Evolutionary conservation across 2,888 invertebrate genomes (phyloP).

Genomic region (Cosmia pyralina): DNA sequence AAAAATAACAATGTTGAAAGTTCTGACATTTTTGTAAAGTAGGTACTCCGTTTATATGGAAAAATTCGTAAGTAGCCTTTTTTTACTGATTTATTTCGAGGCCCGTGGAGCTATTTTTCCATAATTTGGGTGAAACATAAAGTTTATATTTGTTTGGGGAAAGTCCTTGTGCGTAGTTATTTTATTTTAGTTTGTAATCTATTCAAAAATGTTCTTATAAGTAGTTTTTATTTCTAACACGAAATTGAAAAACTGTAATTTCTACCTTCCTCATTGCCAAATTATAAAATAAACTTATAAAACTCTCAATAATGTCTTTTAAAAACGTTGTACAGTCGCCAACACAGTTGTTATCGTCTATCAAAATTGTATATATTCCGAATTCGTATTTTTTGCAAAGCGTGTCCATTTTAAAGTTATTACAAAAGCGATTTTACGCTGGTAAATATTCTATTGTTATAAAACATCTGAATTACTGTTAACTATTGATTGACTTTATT

Average conservation of each 20-base stretch:
- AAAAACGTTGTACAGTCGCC: constrained; percentile 68
- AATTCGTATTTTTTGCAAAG: constrained; percentile 51
- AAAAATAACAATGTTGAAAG: constrained; percentile 13
- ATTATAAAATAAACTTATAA: constrained; percentile 49
- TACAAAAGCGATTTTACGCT: constrained; percentile 55
- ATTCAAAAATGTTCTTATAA: neutral
- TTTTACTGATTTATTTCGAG: neutral
- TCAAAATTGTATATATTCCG: constrained; percentile 58
- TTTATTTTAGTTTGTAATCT: neutral
- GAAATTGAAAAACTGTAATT: constrained; percentile 21
- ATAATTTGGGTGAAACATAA: no score
- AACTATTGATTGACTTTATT: constrained; percentile 49
- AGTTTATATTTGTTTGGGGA: neutral
- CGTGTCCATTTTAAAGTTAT: constrained; percentile 39
- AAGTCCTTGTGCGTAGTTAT: neutral
- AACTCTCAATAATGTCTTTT: constrained; percentile 73
- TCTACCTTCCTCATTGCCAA: constrained; percentile 51
- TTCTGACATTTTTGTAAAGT: neutral
- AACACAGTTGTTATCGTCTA: constrained; percentile 61
- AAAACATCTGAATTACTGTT: constrained; percentile 46
- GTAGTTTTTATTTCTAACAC: neutral
- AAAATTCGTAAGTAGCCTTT: neutral
- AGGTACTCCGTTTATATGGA: neutral
- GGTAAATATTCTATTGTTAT: constrained; percentile 48
- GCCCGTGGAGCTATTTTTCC: neutral